Evolutionary conservation across 2,888 invertebrate genomes (phyloP).

Genomic region (Incurvaria masculella): DNA sequence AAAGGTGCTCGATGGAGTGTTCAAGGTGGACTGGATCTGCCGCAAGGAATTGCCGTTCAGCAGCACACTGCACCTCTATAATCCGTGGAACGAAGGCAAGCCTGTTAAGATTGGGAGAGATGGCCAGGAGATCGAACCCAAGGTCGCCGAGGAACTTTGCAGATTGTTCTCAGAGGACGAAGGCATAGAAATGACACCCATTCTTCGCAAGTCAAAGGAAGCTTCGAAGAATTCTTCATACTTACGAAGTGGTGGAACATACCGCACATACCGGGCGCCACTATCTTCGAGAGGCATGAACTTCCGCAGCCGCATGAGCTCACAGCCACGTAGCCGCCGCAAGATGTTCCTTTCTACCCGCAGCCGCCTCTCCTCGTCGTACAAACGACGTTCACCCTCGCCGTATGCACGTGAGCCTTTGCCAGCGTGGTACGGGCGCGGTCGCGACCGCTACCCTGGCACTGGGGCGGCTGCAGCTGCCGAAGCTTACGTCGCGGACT

Average conservation of each 20-base stretch:
- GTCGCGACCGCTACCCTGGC: conserved; percentile 38
- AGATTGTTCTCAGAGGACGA: conserved; percentile 92
- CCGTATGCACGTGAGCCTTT: conserved; percentile 59
- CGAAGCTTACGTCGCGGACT: conserved; percentile 86
- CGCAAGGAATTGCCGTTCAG: conserved; percentile 91
- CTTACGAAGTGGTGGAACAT: conserved; percentile 50
- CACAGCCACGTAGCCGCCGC: conserved; percentile 52
- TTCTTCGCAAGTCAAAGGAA: conserved; percentile 82
- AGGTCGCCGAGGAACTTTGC: conserved; percentile 92
- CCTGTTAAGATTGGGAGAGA: conserved; percentile 99
- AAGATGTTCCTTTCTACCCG: conserved; percentile 65
- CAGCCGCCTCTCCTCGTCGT: conserved; percentile 55
- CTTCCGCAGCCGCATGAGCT: conserved; percentile 51
- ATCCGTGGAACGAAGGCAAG: conserved; percentile 98
- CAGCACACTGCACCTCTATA: conserved; percentile 88
- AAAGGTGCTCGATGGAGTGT: conserved; percentile 92
- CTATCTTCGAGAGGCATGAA: conserved; percentile 38
- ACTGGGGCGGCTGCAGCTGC: conserved; percentile 65
- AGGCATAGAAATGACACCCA: conserved; percentile 84
- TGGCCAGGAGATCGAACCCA: conserved; percentile 96
- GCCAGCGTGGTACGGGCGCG: conserved; percentile 60
- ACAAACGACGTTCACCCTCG: conserved; percentile 57
- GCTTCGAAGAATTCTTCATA: conserved; percentile 63
- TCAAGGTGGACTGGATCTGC: conserved; percentile 96
- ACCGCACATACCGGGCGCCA: conserved; percentile 48